These are phyloP conservation scores for Eulemur macaco DNA, from an alignment of 2,113 vertebrate genomes.

Conservation along the genomic window DNA sequence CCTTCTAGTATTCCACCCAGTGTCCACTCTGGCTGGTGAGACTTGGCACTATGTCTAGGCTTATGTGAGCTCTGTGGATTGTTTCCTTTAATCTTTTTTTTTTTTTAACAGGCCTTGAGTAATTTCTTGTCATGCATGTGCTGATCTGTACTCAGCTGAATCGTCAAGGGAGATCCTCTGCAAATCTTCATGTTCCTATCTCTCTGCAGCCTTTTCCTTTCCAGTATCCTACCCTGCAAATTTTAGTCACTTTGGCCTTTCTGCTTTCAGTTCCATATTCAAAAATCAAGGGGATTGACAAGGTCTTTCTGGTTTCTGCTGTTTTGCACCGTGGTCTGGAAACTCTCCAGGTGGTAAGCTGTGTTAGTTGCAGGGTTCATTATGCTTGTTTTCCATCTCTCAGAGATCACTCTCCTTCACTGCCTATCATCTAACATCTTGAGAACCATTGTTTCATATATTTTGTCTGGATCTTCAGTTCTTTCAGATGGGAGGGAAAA, in stretches of 20 bases:
- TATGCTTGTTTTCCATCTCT: not conserved
- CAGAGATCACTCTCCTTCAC: not conserved
- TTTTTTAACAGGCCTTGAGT: not conserved
- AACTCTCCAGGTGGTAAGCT: not conserved
- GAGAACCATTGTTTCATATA: not conserved
- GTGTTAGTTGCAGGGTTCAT: not conserved
- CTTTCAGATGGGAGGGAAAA: not conserved
- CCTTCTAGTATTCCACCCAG: not conserved
- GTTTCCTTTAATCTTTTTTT: not conserved
- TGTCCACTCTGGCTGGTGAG: too few relatives aligned
- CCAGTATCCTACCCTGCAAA: not conserved
- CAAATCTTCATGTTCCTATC: not conserved
- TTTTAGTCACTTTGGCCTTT: not conserved
- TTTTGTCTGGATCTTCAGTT: not conserved
- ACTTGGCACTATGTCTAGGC: not conserved
- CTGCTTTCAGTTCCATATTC: not conserved
- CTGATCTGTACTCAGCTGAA: not conserved
- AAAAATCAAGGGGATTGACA: not conserved
- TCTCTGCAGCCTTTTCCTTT: not conserved
- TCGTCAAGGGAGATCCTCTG: not conserved
- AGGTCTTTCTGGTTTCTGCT: not conserved
- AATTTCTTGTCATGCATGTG: not conserved
- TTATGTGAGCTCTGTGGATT: not conserved
- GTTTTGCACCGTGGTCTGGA: not conserved
- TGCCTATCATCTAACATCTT: not conserved